Conservation (phyloP, 1,140 invertebrate genomes). For the Apis mellifera region DNA sequence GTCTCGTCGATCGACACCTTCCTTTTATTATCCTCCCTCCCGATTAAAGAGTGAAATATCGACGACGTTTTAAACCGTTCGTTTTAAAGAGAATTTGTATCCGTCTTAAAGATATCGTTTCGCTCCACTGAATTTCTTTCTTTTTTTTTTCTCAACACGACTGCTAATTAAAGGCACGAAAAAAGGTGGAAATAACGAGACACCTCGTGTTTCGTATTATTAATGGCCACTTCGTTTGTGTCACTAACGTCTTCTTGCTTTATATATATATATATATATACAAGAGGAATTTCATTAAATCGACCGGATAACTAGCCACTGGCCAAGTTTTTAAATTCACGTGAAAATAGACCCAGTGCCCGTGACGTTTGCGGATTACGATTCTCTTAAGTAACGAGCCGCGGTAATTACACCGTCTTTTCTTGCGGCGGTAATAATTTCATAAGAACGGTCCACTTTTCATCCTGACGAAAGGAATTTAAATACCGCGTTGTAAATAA, state of each 20-base stretch:
- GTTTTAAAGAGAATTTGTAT: background rate
- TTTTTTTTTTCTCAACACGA: constrained; percentile 3
- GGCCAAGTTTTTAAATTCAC: constrained; percentile 67
- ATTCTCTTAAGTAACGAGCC: constrained; percentile 7
- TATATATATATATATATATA: constrained; percentile 54
- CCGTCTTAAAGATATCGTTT: constrained; percentile 16
- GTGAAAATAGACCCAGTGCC: background rate
- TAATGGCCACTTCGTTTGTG: constrained; percentile 68
- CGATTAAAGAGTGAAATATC: background rate
- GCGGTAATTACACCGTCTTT: constrained; percentile 3
- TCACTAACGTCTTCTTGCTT: constrained; percentile 34
- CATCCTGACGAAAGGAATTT: background rate
- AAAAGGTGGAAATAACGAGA: constrained; percentile 57
- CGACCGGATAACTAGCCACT: constrained; percentile 64
- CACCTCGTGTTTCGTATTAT: constrained; percentile 63
- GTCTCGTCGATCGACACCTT: background rate
- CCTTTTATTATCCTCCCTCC: background rate
- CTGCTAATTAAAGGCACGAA: constrained; percentile 52
- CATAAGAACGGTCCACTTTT: background rate
- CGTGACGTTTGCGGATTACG: constrained; percentile 4
- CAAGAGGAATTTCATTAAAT: constrained; percentile 69
- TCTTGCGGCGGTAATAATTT: background rate
- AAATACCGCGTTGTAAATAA: background rate
- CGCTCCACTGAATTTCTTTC: constrained; percentile 24
- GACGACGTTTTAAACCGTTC: no score